phyloP scores from a whole-genome alignment of 23 tunicate genomes.

The Oikopleura vanhoeffeni region DNA sequence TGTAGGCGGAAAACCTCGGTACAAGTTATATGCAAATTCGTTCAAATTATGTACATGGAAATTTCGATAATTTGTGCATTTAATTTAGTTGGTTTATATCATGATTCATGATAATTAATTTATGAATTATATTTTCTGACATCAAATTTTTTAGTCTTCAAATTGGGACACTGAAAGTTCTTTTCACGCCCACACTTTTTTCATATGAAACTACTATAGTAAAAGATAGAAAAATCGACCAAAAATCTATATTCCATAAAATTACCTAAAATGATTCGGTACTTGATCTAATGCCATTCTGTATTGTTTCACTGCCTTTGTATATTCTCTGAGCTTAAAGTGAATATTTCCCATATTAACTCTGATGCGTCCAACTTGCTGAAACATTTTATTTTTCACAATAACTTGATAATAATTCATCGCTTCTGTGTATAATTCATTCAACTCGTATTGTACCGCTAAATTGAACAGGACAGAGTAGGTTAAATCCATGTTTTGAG shows the following conservation, averaged over 20 bases:
- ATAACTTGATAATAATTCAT: conserved; percentile 61
- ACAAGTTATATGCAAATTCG: too few species aligned
- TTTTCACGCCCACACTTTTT: too few species aligned
- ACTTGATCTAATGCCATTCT: conserved; percentile 95
- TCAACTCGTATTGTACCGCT: conserved; percentile 81
- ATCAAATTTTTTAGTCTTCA: too few species aligned
- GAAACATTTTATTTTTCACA: conserved; percentile 93
- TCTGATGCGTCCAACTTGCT: conserved; percentile 66
- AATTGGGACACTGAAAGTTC: too few species aligned
- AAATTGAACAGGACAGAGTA: conserved; percentile 63
- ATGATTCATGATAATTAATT: too few species aligned
- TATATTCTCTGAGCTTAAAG: conserved; percentile 38
- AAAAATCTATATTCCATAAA: conserved; percentile 43
- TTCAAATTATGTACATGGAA: too few species aligned
- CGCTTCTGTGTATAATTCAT: conserved; percentile 83
- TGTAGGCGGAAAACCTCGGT: too few species aligned
- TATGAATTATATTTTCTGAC: too few species aligned
- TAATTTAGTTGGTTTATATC: too few species aligned
- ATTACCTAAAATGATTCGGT: conserved; percentile 46
- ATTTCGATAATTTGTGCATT: too few species aligned
- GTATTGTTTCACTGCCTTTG: conserved; percentile 66
- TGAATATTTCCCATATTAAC: conserved; percentile 90
- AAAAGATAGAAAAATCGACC: too few species aligned
- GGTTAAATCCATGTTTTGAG: conserved; percentile 60
- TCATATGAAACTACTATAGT: too few species aligned